Conservation (phyloP, 2,797 vertebrate genomes). For the Chaetodon trifasciatus region DNA sequence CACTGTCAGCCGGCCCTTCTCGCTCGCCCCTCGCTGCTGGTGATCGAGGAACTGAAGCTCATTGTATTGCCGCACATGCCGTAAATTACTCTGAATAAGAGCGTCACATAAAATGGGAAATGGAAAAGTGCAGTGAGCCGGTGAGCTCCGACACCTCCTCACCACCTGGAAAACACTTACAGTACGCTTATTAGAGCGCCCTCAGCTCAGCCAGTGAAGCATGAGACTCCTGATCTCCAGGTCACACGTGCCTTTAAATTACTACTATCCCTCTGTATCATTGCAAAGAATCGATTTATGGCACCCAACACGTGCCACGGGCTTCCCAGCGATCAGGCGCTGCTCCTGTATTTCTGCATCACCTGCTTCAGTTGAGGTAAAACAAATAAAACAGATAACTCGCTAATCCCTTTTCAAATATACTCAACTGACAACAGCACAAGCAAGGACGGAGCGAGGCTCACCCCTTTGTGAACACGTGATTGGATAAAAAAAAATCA, state of each 20-base stretch:
- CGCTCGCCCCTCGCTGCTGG: constrained; percentile 1
- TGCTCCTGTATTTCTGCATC: neutral
- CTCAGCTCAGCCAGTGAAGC: constrained; percentile 31
- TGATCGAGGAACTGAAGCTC: constrained; percentile 40
- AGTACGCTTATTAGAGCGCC: constrained; percentile 31
- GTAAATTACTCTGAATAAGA: constrained; percentile 56
- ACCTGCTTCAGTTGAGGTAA: too few species aligned
- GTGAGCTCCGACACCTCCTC: constrained; percentile 33
- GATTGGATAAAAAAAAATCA: too few species aligned
- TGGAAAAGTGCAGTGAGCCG: constrained; percentile 64
- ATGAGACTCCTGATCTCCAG: constrained; percentile 44
- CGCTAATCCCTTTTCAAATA: too few species aligned
- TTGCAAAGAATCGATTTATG: constrained; percentile 31
- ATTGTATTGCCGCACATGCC: constrained; percentile 27
- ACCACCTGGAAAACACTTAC: constrained; percentile 58
- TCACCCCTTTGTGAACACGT: too few species aligned
- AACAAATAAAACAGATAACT: too few species aligned
- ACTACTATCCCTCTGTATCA: constrained; percentile 31
- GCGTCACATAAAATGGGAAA: constrained; percentile 58
- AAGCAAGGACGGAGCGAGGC: too few species aligned
- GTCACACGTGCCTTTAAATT: constrained; percentile 61
- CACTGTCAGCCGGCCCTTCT: neutral
- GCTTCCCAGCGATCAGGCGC: neutral
- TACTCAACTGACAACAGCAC: too few species aligned
- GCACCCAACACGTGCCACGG: neutral